These are phyloP conservation scores for Phainopepla nitens DNA, from an alignment of 2,113 vertebrate genomes.

Conservation along the genomic window DNA sequence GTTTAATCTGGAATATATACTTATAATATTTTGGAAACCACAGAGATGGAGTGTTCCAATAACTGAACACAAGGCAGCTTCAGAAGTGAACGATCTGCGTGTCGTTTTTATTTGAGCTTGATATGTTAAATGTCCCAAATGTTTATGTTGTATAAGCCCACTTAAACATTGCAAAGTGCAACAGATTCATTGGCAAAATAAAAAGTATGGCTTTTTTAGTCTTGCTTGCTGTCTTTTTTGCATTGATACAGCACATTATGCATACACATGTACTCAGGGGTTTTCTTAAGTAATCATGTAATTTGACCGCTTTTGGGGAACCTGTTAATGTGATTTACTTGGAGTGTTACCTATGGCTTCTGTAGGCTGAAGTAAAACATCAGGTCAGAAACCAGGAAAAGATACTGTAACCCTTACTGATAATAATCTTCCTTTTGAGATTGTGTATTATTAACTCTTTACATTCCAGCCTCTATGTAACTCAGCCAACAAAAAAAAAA, in stretches of 20 bases:
- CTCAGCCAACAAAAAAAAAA: not conserved
- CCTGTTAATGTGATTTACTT: constrained; percentile 67
- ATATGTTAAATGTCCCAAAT: constrained; percentile 80
- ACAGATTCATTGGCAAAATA: constrained; percentile 66
- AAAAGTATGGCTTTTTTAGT: constrained; percentile 28
- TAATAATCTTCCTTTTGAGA: not conserved
- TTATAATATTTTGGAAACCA: constrained; percentile 84
- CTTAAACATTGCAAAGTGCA: constrained; percentile 73
- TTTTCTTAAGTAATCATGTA: constrained; percentile 56
- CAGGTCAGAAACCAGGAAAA: constrained; percentile 35
- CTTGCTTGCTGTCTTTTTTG: constrained; percentile 26
- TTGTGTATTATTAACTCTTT: not conserved
- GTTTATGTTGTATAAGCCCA: constrained; percentile 69
- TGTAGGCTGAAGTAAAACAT: constrained; percentile 32
- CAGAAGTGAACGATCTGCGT: constrained; percentile 78
- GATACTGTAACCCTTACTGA: constrained; percentile 18
- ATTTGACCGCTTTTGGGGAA: constrained; percentile 63
- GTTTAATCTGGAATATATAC: constrained; percentile 83
- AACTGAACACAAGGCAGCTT: constrained; percentile 84
- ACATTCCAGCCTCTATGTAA: not conserved
- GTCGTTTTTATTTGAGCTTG: constrained; percentile 76
- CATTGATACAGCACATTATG: constrained; percentile 2
- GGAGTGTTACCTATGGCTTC: constrained; percentile 23
- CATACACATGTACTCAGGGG: not conserved
- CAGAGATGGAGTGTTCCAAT: constrained; percentile 82